Evolutionary conservation across 2,888 invertebrate species (phyloP), one percentile per base, ranked within the genome.

Genomic region (Nomada ferruginata): DNA sequence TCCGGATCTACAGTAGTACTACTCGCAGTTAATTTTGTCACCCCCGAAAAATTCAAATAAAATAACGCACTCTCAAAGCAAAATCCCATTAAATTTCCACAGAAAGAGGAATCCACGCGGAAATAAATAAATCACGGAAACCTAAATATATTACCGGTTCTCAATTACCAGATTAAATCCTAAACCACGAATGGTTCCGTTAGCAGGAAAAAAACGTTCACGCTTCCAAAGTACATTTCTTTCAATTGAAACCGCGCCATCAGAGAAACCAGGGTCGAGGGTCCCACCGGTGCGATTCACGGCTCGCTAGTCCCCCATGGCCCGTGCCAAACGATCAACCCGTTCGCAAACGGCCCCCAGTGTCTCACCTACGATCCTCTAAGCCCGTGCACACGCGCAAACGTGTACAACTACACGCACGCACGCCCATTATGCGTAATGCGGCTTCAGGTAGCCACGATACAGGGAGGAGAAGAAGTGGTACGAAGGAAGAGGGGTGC

Each of bases 401-500:
- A 79, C 82, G 85, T 78, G 78, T 82, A 36, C 74, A 76, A 82
- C 76, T 69, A n/a, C 23, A 29, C 77, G 85, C 74, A 76, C 76
- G 72, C 84, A 87, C 85, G 87, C 85, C 88, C 82, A 86, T 89
- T 89, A 86, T 89, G 89, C 88, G 86, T 88, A 88, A 89, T 89
- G 83, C 86, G 83, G 86, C 88, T 84, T 88, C 81, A 83, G 89
- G 85, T 87, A 79, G 70, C 78, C 73, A 36, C 52, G 84, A 80
- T 68, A 76, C 76, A 81, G 84, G 82, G 82, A 57, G 23, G 4
- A 82, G 85, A 83, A 87, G 89, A 86, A 83, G 86, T 76, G 85
- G 84, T 74, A 77, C 65, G 86, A 82, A 85, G 82, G 86, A 88
- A 88, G 85, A 87, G 83, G 91, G 91, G 91, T 91, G 91, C 89